Conservation (phyloP, 2,113 vertebrate genomes). For the Taxidea taxus region DNA sequence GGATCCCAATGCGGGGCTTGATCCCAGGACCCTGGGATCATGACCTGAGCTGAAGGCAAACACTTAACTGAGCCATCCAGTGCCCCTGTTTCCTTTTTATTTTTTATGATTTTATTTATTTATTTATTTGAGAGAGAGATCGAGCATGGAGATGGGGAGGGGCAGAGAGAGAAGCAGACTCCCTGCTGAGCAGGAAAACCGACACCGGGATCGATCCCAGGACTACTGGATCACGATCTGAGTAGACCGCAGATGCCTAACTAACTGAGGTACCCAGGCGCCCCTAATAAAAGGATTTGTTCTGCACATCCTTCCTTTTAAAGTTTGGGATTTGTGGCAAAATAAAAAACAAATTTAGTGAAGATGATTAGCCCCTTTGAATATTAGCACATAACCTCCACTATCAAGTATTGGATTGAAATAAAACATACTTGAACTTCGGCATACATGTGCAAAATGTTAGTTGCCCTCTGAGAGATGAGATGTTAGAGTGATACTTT, state of each 20-base stretch:
- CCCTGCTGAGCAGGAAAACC: neutral
- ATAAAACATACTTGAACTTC: neutral
- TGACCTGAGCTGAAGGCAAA: too few relatives aligned
- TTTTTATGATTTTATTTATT: too few relatives aligned
- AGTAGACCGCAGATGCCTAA: neutral
- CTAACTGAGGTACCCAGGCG: neutral
- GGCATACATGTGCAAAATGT: neutral
- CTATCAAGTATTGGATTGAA: neutral
- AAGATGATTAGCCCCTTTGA: neutral
- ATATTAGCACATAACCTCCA: neutral
- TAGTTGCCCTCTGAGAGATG: neutral
- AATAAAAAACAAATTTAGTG: neutral
- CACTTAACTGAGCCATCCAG: too few relatives aligned
- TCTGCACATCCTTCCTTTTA: neutral
- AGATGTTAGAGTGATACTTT: neutral
- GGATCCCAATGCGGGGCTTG: too few relatives aligned
- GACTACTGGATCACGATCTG: neutral
- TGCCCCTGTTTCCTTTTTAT: too few relatives aligned
- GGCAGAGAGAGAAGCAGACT: neutral
- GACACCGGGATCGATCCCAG: neutral
- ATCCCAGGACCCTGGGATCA: too few relatives aligned
- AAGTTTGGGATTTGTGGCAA: conserved; percentile 16
- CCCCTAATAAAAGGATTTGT: neutral
- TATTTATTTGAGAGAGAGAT: too few relatives aligned
- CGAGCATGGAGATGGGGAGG: too few relatives aligned